Evolutionary conservation across 2,888 invertebrate species (phyloP).

Genomic region (Phengaris alcon): DNA sequence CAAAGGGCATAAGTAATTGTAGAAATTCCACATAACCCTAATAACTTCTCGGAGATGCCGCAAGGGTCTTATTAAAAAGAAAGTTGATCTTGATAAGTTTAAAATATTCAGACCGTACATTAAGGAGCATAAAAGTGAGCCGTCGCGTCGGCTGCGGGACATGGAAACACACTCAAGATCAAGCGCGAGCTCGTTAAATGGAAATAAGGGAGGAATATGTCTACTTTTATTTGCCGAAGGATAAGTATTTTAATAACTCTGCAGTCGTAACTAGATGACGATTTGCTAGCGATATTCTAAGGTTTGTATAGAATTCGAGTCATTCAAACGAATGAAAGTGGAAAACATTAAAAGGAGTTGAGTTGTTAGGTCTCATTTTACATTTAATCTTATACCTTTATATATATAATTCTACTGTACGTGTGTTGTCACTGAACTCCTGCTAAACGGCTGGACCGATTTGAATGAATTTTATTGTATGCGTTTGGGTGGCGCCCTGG

Average conservation of each 20-base stretch:
- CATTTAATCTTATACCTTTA: no score
- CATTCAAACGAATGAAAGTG: no score
- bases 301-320: no score
- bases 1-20: neutral
- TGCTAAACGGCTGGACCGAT: no score
- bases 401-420: no score
- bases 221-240: slow-evolving; percentile 7
- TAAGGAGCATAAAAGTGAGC: slow-evolving; percentile 28
- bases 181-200: slow-evolving; percentile 46
- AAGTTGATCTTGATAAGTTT: slow-evolving; percentile 27
- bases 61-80: slow-evolving; percentile 26
- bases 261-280: neutral
- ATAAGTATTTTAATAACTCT: slow-evolving; percentile 2
- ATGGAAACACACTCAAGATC: slow-evolving; percentile 55
- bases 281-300: no score
- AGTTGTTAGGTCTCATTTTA: no score
- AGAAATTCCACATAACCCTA: neutral
- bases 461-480: no score
- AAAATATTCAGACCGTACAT: slow-evolving; percentile 27
- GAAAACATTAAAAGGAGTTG: no score
- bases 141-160: slow-evolving; percentile 38
- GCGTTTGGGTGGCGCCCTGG: no score
- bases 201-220: slow-evolving; percentile 33
- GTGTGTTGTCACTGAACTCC: no score
- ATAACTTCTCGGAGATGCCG: neutral